These are phyloP conservation scores for Urocynchramus pylzowi DNA, from an alignment of 2,113 vertebrate genomes.

Conservation along the genomic window DNA sequence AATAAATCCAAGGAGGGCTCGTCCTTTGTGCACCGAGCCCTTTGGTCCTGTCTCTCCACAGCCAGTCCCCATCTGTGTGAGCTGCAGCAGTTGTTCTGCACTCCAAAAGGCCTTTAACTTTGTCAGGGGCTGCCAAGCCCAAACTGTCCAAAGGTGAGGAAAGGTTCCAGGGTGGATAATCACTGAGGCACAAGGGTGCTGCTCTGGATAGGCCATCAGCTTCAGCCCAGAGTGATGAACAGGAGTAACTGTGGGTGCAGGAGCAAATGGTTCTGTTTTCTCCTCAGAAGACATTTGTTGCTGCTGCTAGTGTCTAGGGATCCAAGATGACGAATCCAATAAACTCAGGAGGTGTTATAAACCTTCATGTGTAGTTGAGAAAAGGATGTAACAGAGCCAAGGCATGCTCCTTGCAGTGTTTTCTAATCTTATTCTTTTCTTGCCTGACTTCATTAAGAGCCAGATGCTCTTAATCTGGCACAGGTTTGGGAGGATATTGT, in stretches of 20 bases:
- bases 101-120: neutral
- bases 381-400: neutral
- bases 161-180: neutral
- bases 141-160: neutral
- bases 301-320: neutral
- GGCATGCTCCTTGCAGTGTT: neutral
- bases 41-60: neutral
- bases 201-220: neutral
- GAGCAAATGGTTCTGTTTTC: neutral
- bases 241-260: neutral
- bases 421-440: neutral
- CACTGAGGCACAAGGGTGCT: neutral
- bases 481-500: neutral
- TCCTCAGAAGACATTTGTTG: neutral
- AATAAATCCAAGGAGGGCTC: neutral
- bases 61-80: neutral
- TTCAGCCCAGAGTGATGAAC: neutral
- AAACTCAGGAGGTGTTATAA: neutral
- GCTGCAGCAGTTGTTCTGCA: neutral
- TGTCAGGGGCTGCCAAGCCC: neutral
- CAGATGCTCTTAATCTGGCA: neutral
- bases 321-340: neutral
- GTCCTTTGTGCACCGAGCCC: neutral
- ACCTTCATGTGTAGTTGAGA: neutral
- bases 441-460: neutral